These are phyloP conservation scores for Drosophila punjabiensis DNA, from an alignment of 1,140 invertebrate species.

Conservation along the genomic window DNA sequence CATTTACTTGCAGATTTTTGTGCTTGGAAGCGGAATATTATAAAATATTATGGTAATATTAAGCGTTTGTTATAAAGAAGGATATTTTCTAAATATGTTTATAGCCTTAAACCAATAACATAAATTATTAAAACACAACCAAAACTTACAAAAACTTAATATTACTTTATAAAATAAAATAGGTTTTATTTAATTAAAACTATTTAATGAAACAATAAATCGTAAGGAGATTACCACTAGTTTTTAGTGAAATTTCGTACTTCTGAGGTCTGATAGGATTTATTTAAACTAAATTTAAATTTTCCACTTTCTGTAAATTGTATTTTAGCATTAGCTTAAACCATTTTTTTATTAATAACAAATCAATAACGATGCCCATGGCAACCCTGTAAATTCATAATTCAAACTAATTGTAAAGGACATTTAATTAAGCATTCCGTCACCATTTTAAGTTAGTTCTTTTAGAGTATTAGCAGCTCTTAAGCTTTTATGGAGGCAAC, in stretches of 20 bases:
- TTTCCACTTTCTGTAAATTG: neutral
- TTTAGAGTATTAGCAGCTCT: slow-evolving; percentile 18
- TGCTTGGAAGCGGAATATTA: neutral
- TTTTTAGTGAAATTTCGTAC: neutral
- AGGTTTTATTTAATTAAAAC: neutral
- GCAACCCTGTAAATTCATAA: neutral
- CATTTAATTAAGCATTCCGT: neutral
- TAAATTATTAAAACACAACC: neutral
- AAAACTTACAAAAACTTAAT: neutral
- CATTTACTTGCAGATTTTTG: neutral
- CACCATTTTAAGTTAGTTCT: neutral
- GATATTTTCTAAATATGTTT: neutral
- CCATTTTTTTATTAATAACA: no score
- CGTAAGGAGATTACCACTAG: neutral
- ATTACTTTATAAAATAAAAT: neutral
- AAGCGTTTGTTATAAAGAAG: neutral
- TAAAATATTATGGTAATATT: neutral
- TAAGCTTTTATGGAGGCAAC: slow-evolving; percentile 8
- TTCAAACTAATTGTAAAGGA: neutral
- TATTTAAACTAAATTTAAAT: neutral
- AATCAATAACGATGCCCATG: neutral
- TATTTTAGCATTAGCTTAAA: neutral
- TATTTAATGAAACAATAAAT: neutral
- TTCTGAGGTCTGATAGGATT: neutral
- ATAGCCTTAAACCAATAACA: neutral